phyloP scores from a whole-genome alignment of 2,113 vertebrate genomes.

The Etheostoma cragini region DNA sequence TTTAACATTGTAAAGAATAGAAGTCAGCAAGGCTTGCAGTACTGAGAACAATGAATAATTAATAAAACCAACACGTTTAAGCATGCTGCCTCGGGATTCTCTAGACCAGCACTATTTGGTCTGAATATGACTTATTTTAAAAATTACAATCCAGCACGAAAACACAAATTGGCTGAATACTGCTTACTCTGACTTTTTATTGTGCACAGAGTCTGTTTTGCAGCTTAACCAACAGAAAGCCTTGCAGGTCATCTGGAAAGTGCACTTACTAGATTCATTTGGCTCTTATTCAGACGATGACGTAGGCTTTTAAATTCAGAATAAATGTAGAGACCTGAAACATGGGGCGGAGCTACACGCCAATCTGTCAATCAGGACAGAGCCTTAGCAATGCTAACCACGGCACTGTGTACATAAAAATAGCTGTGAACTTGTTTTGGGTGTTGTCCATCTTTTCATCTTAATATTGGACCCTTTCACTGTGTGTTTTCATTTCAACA shows the following conservation, averaged over 20 bases:
- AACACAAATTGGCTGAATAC: not conserved
- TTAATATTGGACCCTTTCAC: too few species aligned
- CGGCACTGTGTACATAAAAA: too few species aligned
- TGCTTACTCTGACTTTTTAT: not conserved
- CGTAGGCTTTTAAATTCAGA: not conserved
- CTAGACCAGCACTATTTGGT: not conserved
- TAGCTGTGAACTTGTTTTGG: too few species aligned
- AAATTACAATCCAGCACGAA: not conserved
- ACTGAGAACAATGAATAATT: slow-evolving; percentile 44
- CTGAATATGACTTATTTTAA: slow-evolving; percentile 6
- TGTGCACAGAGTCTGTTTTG: not conserved
- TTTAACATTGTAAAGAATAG: slow-evolving; percentile 38
- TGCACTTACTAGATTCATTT: not conserved
- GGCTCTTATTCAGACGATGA: not conserved
- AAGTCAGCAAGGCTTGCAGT: slow-evolving; percentile 22
- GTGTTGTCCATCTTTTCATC: too few species aligned
- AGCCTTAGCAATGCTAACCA: too few species aligned
- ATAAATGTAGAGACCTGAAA: not conserved
- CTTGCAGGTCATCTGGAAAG: not conserved
- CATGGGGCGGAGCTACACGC: too few species aligned
- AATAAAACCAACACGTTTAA: slow-evolving; percentile 50
- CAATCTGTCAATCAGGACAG: too few species aligned
- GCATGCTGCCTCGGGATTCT: slow-evolving; percentile 6
- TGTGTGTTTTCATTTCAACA: too few species aligned
- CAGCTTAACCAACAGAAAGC: not conserved